Evolutionary conservation across 1,140 invertebrate species (phyloP).

Genomic region (Megalopta genalis): DNA sequence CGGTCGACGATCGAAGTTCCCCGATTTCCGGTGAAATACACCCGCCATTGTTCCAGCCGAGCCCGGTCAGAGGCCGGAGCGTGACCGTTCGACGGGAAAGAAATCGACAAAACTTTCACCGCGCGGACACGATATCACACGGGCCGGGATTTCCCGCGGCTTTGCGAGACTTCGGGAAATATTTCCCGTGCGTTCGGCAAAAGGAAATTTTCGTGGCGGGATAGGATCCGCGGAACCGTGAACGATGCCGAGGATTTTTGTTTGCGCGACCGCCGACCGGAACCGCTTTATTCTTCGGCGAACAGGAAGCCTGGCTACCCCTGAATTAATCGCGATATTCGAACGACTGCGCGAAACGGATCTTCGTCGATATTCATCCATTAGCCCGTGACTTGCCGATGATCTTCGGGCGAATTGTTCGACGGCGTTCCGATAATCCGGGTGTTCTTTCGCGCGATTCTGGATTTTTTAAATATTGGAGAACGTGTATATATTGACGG

Average conservation of each 20-base stretch:
- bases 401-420: too few relatives aligned
- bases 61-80: neutral
- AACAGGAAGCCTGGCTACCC: neutral
- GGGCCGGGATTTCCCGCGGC: slow-evolving; percentile 59
- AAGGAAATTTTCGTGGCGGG: slow-evolving; percentile 59
- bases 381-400: too few relatives aligned
- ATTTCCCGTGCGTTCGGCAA: slow-evolving; percentile 59
- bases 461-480: too few relatives aligned
- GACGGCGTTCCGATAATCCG: too few relatives aligned
- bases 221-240: slow-evolving; percentile 13
- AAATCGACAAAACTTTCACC: slow-evolving; percentile 61
- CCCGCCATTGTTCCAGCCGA: neutral
- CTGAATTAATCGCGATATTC: too few relatives aligned
- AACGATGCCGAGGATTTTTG: slow-evolving; percentile 56
- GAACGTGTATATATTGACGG: too few relatives aligned
- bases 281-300: slow-evolving; percentile 29
- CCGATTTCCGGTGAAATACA: neutral
- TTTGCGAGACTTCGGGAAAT: slow-evolving; percentile 66
- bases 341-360: slow-evolving; percentile 42
- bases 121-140: slow-evolving; percentile 39
- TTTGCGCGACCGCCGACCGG: slow-evolving; percentile 27
- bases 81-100: neutral
- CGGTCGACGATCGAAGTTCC: neutral
- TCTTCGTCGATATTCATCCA: neutral
- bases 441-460: too few relatives aligned